Conservation (phyloP, 2,888 invertebrate genomes). For the Macaria notata region DNA sequence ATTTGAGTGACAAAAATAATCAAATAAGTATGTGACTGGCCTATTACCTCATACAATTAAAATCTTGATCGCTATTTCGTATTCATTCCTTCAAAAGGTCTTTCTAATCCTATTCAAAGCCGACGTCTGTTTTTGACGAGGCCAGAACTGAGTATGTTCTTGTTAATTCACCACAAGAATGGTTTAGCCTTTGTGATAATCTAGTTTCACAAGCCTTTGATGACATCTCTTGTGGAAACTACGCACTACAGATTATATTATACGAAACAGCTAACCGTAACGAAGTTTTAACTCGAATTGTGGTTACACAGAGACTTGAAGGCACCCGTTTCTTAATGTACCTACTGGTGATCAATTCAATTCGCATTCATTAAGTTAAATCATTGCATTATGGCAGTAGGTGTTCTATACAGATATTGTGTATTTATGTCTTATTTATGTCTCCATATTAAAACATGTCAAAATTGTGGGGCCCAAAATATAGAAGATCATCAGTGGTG, state of each 20-base stretch:
- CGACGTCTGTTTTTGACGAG: conserved; percentile 3
- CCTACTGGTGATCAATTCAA: no score
- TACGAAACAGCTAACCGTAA: conserved; percentile 18
- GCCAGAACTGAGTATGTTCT: conserved; percentile 6
- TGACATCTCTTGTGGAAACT: conserved; percentile 19
- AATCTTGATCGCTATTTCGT: neutral
- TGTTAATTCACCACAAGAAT: conserved; percentile 12
- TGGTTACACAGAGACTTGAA: conserved; percentile 22
- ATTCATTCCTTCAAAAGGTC: neutral
- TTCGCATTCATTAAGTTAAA: no score
- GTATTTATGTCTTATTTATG: no score
- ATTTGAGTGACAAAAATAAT: no score
- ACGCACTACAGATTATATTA: conserved; percentile 7
- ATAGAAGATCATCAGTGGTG: no score
- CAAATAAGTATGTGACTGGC: no score
- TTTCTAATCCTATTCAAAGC: conserved; percentile 2
- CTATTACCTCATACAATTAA: no score
- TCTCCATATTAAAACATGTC: no score
- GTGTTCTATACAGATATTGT: no score
- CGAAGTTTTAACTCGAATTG: conserved; percentile 18
- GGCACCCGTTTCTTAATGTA: no score
- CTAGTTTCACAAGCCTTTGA: conserved; percentile 20
- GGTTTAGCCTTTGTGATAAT: conserved; percentile 20
- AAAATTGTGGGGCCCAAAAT: no score
- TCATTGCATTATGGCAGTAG: no score